These are phyloP conservation scores for Naja naja DNA, from an alignment of 2,113 vertebrate species.

Conservation along the genomic window DNA sequence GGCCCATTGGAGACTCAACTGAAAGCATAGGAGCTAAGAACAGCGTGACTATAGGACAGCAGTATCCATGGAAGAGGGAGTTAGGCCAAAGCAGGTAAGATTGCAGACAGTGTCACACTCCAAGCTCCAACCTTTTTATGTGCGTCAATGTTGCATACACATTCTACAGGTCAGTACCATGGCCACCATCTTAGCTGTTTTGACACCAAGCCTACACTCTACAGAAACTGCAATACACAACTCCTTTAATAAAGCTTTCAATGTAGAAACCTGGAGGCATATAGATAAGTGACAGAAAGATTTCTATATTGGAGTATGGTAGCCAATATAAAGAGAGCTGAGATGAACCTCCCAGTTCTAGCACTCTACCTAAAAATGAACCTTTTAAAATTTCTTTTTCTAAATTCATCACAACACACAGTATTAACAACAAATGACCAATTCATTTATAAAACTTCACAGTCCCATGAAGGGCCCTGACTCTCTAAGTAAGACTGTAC, in stretches of 20 bases:
- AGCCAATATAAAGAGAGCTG: neutral
- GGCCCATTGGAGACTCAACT: neutral
- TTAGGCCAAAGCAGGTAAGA: neutral
- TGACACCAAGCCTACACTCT: neutral
- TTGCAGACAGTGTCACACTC: neutral
- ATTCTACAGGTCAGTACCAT: neutral
- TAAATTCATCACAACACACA: neutral
- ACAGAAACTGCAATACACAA: neutral
- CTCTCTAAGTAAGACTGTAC: neutral
- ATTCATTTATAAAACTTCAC: neutral
- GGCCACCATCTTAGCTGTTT: neutral
- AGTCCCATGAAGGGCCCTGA: neutral
- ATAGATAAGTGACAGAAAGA: neutral
- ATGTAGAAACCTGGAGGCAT: neutral
- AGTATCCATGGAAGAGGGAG: neutral
- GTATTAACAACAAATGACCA: neutral
- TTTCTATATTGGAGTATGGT: neutral
- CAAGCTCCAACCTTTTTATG: neutral
- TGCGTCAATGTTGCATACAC: neutral
- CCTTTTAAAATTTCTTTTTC: neutral
- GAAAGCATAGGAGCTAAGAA: neutral
- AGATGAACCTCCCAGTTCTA: neutral
- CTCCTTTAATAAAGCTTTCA: neutral
- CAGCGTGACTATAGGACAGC: neutral
- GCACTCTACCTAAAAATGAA: neutral